Conservation (phyloP, 2,797 vertebrate species). For the Onychomys torridus region DNA sequence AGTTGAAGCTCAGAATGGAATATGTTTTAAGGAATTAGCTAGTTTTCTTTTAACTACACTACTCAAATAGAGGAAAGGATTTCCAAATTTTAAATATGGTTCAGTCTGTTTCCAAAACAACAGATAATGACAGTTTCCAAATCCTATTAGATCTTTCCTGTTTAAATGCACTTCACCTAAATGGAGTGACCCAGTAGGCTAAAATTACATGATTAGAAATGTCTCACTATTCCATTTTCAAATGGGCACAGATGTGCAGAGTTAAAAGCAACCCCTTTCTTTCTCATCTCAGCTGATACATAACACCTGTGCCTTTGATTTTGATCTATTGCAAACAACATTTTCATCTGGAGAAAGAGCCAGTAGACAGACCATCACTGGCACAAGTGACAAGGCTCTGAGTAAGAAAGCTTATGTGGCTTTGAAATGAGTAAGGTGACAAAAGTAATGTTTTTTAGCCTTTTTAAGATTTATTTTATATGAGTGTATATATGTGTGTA, state of each 20-base stretch:
- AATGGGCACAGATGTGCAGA: not conserved
- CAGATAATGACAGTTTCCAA: not conserved
- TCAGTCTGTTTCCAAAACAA: not conserved
- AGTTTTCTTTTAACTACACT: not conserved
- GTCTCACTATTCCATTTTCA: not conserved
- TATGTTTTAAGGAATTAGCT: not conserved
- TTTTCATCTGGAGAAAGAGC: slow-evolving; percentile 16
- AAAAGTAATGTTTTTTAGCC: not conserved
- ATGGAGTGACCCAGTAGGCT: not conserved
- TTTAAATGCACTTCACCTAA: not conserved
- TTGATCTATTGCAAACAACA: not conserved
- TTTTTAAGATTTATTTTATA: too few species aligned
- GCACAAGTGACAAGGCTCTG: not conserved
- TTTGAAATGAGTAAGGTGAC: not conserved
- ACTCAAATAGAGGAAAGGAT: not conserved
- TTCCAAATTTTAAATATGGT: not conserved
- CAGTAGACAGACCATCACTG: not conserved
- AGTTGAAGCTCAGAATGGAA: not conserved
- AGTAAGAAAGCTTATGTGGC: not conserved
- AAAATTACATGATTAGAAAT: slow-evolving; percentile 26
- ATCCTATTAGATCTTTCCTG: not conserved
- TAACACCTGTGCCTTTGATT: not conserved
- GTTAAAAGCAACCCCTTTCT: not conserved
- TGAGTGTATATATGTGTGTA: not conserved
- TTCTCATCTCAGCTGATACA: fast-evolving